A percentile compares a stretch with the other conserved stretches of the same genome.
These are phyloP conservation scores for Parasteatoda tepidariorum DNA, from an alignment of 1,140 invertebrate species.

Conservation along the genomic window DNA sequence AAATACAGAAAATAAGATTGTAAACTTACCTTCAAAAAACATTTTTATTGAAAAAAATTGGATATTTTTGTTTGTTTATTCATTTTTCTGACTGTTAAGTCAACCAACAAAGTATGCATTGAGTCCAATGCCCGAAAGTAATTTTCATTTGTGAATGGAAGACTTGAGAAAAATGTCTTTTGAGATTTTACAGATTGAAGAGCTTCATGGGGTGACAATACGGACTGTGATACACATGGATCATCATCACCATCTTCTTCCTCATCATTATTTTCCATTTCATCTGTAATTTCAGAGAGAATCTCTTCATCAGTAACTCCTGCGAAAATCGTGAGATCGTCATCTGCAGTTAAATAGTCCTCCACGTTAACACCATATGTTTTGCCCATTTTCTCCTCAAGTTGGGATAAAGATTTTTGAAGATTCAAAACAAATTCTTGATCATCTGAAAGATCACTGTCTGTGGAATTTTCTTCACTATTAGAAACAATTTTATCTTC, in stretches of 20 bases:
- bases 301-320: neutral
- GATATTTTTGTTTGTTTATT: slow-evolving; percentile 11
- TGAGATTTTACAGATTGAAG: no score
- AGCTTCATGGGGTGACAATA: no score
- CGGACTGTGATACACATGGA: no score
- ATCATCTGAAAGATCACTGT: slow-evolving; percentile 2
- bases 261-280: neutral
- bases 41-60: no score
- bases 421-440: slow-evolving; percentile 6
- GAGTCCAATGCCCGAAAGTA: neutral
- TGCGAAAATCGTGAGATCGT: neutral
- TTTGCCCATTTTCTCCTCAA: slow-evolving; percentile 1
- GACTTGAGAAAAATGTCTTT: no score
- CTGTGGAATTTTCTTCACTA: neutral
- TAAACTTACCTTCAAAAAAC: no score
- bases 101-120: neutral
- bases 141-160: no score
- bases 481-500: neutral
- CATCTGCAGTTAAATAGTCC: slow-evolving; percentile 5
- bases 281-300: neutral
- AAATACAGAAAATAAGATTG: no score
- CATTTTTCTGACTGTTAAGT: slow-evolving; percentile 1
- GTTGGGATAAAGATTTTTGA: slow-evolving; percentile 3
- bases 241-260: neutral
- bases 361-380: neutral